Evolutionary conservation across 2,797 vertebrate genomes (phyloP), one percentile per base, ranked within the genome.

Genomic region (Leptatherina wallacei): DNA sequence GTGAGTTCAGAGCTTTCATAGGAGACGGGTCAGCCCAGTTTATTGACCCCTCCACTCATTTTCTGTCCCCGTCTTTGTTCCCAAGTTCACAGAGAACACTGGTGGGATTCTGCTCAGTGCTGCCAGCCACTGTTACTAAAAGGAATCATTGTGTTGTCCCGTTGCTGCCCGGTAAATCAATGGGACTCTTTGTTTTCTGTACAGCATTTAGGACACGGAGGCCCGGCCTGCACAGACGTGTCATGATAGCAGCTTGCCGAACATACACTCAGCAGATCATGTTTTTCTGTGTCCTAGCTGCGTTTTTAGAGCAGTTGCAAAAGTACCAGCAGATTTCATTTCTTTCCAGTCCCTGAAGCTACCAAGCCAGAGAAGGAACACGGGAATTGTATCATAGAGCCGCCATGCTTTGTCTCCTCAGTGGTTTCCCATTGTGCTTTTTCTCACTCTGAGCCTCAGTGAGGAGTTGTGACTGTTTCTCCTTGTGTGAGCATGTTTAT

Each of bases 61-160:
- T 83, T 88, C 78, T 82, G 83, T 72, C 77, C 83, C 69, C 54
- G 29, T 83, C 85, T 91, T 91, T 91, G 86, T 92, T 78, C 75
- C 72, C 52, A 42, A 65, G 72, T 90, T 86, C 86, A 80, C 89
- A 82, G 80, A 87, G 88, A 89, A 90, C 88, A 88, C 75, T 89
- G 86, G 89, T 84, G 88, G 91, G 86, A 85, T 76, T 86, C 81
- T 89, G 83, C 84, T 88, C 88, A 84, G 73, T 71, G 75, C 85
- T 83, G 88, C 86, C 89, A 89, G 89, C 80, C 87, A 81, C 80
- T 84, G 69, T 83, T 65, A 52, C 89, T 86, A 82, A 92, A 93
- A 86, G 85, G 91, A 89, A 74, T 83, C 90, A 92, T 94, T 94
- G 93, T 93, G 86, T 89, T 84, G 80, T 88, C 78, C 89, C 73